phyloP scores from a whole-genome alignment of 2,888 invertebrate species.

The Eledone cirrhosa region DNA sequence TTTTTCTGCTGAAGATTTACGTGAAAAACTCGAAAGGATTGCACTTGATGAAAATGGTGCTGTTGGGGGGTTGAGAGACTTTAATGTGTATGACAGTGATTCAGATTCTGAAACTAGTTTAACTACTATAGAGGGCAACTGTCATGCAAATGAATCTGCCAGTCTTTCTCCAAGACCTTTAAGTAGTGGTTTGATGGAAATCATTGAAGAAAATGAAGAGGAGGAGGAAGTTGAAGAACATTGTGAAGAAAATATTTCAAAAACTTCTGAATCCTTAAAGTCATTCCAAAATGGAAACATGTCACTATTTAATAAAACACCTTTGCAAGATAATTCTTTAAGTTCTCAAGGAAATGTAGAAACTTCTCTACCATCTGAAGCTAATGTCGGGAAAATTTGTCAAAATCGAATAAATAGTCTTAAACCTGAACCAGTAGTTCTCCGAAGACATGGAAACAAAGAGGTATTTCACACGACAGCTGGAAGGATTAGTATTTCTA shows the following conservation, averaged over 20 bases:
- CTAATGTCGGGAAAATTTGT: neutral
- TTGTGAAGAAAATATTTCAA: too few species aligned
- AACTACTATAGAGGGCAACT: conserved; percentile 48
- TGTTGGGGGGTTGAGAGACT: conserved; percentile 23
- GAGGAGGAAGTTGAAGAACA: neutral
- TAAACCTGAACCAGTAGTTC: conserved; percentile 21
- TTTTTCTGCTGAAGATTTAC: conserved; percentile 22
- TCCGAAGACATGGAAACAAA: conserved; percentile 32
- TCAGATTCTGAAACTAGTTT: conserved; percentile 40
- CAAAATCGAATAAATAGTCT: neutral
- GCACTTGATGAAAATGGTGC: conserved; percentile 26
- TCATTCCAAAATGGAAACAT: neutral
- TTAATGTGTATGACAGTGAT: conserved; percentile 29
- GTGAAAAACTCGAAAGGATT: conserved; percentile 19
- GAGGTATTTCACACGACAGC: conserved; percentile 52
- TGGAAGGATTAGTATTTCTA: conserved; percentile 50
- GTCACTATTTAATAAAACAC: neutral
- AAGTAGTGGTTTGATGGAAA: conserved; percentile 14
- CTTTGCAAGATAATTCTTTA: conserved; percentile 5
- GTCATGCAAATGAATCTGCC: conserved; percentile 37
- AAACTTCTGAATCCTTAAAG: neutral
- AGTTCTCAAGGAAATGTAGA: neutral
- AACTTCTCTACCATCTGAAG: too few species aligned
- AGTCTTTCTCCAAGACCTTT: conserved; percentile 33
- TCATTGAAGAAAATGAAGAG: conserved; percentile 24